A percentile compares a stretch with the other conserved stretches of the same genome.
phyloP scores from a whole-genome alignment of 2,888 invertebrate genomes.

The Podotricha telesiphe region DNA sequence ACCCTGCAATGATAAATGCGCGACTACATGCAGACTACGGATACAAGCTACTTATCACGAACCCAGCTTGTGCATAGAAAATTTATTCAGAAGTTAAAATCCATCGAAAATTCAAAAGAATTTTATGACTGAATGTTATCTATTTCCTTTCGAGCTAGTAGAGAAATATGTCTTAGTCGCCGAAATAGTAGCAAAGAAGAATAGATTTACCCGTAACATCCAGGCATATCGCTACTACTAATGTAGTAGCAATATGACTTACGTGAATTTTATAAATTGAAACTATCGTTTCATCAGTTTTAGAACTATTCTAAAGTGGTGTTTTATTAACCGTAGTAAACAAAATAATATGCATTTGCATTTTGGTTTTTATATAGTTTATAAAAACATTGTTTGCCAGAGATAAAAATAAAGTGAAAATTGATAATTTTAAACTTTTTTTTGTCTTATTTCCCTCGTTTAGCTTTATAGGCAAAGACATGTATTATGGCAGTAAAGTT shows the following conservation, averaged over 20 bases:
- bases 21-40: slow-evolving; percentile 55
- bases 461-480: too few relatives aligned
- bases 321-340: too few relatives aligned
- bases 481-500: too few relatives aligned
- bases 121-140: slow-evolving; percentile 44
- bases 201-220: slow-evolving; percentile 6
- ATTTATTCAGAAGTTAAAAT: slow-evolving; percentile 53
- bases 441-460: not conserved
- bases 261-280: not conserved
- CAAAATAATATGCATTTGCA: too few relatives aligned
- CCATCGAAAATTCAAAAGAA: slow-evolving; percentile 42
- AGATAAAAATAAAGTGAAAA: not conserved
- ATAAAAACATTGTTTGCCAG: too few relatives aligned
- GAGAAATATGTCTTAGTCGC: slow-evolving; percentile 38
- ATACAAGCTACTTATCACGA: slow-evolving; percentile 68
- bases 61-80: slow-evolving; percentile 50
- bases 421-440: not conserved
- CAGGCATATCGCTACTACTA: slow-evolving; percentile 5
- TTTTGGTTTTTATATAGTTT: too few relatives aligned
- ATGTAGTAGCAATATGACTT: too few relatives aligned
- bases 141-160: slow-evolving; percentile 41
- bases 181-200: slow-evolving; percentile 29
- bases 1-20: slow-evolving; percentile 68
- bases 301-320: too few relatives aligned
- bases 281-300: not conserved